A percentile compares a stretch with the other conserved stretches of the same genome.
phyloP scores from a whole-genome alignment of 2,888 invertebrate genomes.

The Drosophila mimica region DNA sequence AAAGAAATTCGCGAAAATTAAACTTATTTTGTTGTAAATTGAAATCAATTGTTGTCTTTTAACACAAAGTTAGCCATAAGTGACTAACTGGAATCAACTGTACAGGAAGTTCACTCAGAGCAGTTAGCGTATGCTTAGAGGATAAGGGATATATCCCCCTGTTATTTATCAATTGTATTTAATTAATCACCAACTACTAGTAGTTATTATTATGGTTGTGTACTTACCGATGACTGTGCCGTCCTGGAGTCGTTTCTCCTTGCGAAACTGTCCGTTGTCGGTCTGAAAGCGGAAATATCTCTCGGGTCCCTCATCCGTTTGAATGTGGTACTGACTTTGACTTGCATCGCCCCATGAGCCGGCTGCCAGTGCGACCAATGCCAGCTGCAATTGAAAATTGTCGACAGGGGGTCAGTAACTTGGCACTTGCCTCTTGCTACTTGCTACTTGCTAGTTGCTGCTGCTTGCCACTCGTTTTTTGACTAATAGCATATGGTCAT shows the following conservation, averaged over 20 bases:
- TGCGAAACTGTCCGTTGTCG: slow-evolving; percentile 94
- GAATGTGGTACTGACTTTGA: slow-evolving; percentile 92
- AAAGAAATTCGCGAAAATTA: neutral
- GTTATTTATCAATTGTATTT: neutral
- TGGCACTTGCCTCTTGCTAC: slow-evolving; percentile 24
- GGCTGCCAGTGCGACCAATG: slow-evolving; percentile 62
- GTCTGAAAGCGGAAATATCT: slow-evolving; percentile 95
- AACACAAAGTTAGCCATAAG: neutral
- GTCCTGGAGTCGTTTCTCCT: slow-evolving; percentile 93
- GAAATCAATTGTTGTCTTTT: neutral
- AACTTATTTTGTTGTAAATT: neutral
- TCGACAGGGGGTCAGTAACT: slow-evolving; percentile 51
- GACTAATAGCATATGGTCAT: slow-evolving; percentile 39
- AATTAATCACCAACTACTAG: neutral
- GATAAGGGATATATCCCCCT: neutral
- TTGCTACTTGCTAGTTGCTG: slow-evolving; percentile 22
- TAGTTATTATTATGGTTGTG: slow-evolving; percentile 9
- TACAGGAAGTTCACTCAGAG: neutral
- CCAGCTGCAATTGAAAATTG: slow-evolving; percentile 72
- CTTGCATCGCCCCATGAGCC: slow-evolving; percentile 82
- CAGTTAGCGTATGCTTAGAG: neutral
- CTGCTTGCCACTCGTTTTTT: slow-evolving; percentile 35
- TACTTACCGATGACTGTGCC: slow-evolving; percentile 92
- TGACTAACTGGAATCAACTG: neutral
- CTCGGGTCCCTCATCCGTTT: slow-evolving; percentile 96